Conservation (phyloP, 2,113 vertebrate species). For the Engystomops pustulosus region DNA sequence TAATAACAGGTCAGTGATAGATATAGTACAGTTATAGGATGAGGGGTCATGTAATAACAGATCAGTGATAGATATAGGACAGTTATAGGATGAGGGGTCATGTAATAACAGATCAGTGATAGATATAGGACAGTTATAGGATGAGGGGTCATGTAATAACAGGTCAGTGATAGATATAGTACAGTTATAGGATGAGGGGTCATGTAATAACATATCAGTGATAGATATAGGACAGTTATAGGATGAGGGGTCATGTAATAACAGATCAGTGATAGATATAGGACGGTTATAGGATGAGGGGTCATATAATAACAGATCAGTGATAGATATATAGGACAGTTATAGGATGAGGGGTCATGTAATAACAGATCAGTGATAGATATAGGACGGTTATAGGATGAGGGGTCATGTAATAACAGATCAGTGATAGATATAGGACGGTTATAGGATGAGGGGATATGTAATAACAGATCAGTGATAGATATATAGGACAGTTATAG, state of each 20-base stretch:
- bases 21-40: background rate
- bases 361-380: background rate
- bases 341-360: background rate
- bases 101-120: background rate
- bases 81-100: background rate
- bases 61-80: background rate
- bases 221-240: background rate
- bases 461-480: slow-evolving; percentile 16
- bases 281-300: background rate
- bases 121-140: background rate
- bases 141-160: background rate
- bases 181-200: background rate
- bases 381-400: background rate
- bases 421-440: background rate
- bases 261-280: background rate
- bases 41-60: background rate
- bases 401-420: background rate
- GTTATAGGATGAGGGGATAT: background rate
- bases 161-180: background rate
- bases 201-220: background rate
- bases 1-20: background rate
- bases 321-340: background rate
- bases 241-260: background rate
- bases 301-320: slow-evolving; percentile 38
- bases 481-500: background rate